These are phyloP conservation scores for Phaenicophaeus curvirostris DNA, from an alignment of 2,797 vertebrate species.

Conservation along the genomic window DNA sequence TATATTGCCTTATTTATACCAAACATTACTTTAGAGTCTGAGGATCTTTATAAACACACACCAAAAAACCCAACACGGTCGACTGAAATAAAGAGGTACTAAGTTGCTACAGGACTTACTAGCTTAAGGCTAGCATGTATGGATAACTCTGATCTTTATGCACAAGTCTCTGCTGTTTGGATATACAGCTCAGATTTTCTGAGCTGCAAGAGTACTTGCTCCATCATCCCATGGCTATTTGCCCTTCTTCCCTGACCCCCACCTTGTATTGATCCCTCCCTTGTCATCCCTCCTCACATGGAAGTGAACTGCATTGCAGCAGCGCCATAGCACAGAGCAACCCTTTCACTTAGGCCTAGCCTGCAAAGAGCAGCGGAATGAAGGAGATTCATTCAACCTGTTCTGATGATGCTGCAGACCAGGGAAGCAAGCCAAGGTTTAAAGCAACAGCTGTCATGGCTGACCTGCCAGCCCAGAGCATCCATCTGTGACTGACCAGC, in stretches of 20 bases:
- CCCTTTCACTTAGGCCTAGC: neutral
- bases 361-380: neutral
- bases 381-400: neutral
- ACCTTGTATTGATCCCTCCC: neutral
- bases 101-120: neutral
- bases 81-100: neutral
- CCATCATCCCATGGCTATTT: neutral
- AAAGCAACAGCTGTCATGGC: slow-evolving; percentile 33
- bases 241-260: neutral
- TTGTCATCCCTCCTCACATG: neutral
- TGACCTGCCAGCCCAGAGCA: slow-evolving; percentile 45
- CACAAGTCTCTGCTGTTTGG: neutral
- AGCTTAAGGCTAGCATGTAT: neutral
- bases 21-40: neutral
- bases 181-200: neutral
- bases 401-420: neutral
- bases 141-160: neutral
- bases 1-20: neutral
- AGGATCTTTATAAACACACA: neutral
- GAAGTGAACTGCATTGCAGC: neutral
- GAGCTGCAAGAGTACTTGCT: neutral
- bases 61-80: neutral
- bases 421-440: slow-evolving; percentile 40
- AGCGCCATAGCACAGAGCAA: fast-evolving
- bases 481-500: slow-evolving; percentile 55